Evolutionary conservation across 2,113 vertebrate genomes (phyloP).

Genomic region (Orthochromis malagaraziensis): DNA sequence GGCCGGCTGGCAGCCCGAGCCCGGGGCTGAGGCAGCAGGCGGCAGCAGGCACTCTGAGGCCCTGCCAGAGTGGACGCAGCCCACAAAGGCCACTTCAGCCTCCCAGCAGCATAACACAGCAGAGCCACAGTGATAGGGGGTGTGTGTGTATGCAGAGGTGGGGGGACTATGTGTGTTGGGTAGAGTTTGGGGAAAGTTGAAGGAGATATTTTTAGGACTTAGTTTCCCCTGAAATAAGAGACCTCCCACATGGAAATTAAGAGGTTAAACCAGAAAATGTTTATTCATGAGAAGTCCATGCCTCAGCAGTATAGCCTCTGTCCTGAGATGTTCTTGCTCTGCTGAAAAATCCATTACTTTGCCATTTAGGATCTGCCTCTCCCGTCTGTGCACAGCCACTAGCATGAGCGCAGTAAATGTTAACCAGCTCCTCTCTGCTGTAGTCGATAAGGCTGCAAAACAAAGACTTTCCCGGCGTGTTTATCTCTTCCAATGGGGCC

Average conservation of each 20-base stretch:
- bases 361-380: not conserved
- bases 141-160: constrained; percentile 9
- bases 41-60: constrained; percentile 56
- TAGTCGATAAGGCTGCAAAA: constrained; percentile 51
- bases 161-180: not conserved
- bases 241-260: constrained; percentile 51
- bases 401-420: not conserved
- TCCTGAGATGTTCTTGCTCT: constrained; percentile 13
- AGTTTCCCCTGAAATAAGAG: constrained; percentile 33
- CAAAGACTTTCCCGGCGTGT: constrained; percentile 51
- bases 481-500: constrained; percentile 61
- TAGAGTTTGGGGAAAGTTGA: constrained; percentile 12
- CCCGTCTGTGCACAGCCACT: not conserved
- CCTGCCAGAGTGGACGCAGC: constrained; percentile 62
- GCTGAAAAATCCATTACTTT: not conserved
- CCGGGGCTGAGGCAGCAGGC: constrained; percentile 53
- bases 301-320: constrained; percentile 34
- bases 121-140: constrained; percentile 40
- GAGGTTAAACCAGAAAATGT: constrained; percentile 50
- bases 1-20: constrained; percentile 58
- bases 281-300: constrained; percentile 45
- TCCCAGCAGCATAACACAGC: constrained; percentile 57
- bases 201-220: constrained; percentile 59
- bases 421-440: constrained; percentile 42
- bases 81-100: constrained; percentile 71